Conservation (phyloP, 2,113 vertebrate species). For the Pedetes capensis region DNA sequence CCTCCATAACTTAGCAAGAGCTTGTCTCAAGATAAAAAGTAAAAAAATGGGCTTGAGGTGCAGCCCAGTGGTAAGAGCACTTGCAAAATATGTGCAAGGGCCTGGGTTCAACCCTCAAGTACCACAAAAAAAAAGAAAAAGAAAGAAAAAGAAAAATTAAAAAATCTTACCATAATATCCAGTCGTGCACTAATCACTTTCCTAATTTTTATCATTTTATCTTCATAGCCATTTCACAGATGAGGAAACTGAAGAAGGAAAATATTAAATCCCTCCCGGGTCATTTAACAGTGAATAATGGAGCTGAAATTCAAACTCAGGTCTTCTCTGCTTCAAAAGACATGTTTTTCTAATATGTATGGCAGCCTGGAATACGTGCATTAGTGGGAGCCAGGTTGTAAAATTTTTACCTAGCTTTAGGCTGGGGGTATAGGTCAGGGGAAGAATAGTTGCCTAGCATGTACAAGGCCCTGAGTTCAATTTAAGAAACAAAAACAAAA, state of each 20-base stretch:
- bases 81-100: no score
- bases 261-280: background rate
- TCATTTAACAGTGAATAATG: background rate
- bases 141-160: background rate
- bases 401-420: background rate
- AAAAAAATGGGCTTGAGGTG: no score
- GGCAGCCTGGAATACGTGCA: background rate
- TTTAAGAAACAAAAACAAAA: background rate
- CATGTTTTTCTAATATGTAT: background rate
- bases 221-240: slow-evolving; percentile 1
- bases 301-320: background rate
- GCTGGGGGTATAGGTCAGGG: background rate
- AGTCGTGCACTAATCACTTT: background rate
- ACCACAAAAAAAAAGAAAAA: no score
- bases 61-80: no score
- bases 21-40: no score
- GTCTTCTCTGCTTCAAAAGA: background rate
- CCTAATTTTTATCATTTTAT: background rate
- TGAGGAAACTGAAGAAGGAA: slow-evolving; percentile 13
- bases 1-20: no score
- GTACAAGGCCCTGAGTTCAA: background rate
- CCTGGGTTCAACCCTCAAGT: no score
- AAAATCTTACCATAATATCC: background rate
- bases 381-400: background rate
- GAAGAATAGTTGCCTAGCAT: background rate